Conservation (phyloP, 2,888 invertebrate species). For the Ptilodon capucinus region DNA sequence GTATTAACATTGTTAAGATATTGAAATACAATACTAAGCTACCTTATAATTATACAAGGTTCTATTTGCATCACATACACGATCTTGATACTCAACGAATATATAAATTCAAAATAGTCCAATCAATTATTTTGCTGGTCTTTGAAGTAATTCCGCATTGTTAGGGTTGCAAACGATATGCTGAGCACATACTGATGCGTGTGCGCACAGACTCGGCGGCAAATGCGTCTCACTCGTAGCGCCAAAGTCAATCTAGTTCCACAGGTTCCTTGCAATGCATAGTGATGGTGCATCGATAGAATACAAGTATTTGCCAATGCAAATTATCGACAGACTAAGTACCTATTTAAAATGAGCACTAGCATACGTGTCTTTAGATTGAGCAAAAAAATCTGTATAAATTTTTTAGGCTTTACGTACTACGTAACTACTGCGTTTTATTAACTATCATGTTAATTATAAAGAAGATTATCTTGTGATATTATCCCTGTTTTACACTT, state of each 20-base stretch:
- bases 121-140: slow-evolving; percentile 36
- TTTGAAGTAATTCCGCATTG: slow-evolving; percentile 53
- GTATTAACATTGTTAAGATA: too few species aligned
- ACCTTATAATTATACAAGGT: too few species aligned
- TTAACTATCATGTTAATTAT: too few species aligned
- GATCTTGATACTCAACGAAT: not conserved
- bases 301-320: slow-evolving; percentile 10
- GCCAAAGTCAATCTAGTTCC: slow-evolving; percentile 23
- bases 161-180: slow-evolving; percentile 39
- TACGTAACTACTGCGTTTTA: too few species aligned
- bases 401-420: too few species aligned
- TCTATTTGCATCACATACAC: too few species aligned
- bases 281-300: slow-evolving; percentile 32
- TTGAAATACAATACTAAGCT: too few species aligned
- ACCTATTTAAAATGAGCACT: not conserved
- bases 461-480: too few species aligned
- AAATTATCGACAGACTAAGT: slow-evolving; percentile 9
- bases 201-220: not conserved
- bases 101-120: slow-evolving; percentile 17
- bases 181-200: slow-evolving; percentile 37
- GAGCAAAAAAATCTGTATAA: not conserved
- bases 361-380: not conserved
- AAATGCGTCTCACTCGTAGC: slow-evolving; percentile 8
- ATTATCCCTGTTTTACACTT: not conserved
- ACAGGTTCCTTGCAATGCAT: slow-evolving; percentile 25